These are phyloP conservation scores for Scaptomyza parva DNA, from an alignment of 2,888 invertebrate genomes.

Conservation along the genomic window DNA sequence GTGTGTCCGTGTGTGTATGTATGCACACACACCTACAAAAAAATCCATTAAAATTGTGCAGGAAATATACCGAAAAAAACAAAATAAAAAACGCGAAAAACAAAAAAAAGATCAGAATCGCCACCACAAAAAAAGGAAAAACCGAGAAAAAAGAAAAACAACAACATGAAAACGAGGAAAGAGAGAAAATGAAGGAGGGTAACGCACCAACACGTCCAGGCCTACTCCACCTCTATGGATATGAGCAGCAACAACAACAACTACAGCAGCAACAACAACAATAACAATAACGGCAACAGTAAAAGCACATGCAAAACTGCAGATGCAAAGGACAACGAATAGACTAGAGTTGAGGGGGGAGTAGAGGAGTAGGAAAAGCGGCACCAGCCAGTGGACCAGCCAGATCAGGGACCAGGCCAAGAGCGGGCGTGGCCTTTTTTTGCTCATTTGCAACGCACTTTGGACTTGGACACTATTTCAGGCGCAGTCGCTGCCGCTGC, in stretches of 20 bases:
- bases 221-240: conserved; percentile 33
- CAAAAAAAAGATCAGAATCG: conserved; percentile 12
- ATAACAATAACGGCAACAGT: conserved; percentile 13
- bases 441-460: conserved; percentile 81
- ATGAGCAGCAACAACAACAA: conserved; percentile 17
- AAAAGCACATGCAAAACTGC: conserved; percentile 47
- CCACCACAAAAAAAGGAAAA: conserved; percentile 27
- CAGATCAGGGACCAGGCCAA: conserved; percentile 32
- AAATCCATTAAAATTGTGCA: conserved; percentile 72
- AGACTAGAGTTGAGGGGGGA: conserved; percentile 1
- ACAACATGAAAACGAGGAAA: background rate
- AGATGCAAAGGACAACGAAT: conserved; percentile 33
- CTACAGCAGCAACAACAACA: conserved; percentile 15
- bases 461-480: conserved; percentile 71
- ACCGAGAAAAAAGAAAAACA: conserved; percentile 24
- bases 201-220: conserved; percentile 64
- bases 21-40: conserved; percentile 47
- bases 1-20: background rate
- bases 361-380: background rate
- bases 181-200: conserved; percentile 28
- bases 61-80: conserved; percentile 59
- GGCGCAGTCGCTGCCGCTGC: conserved; percentile 13
- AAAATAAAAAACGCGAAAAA: conserved; percentile 41
- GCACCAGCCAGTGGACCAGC: conserved; percentile 7
- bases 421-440: conserved; percentile 83